Base-by-base conservation (phyloP, 2,888 invertebrate genomes). In the Drosophila mettleri region DNA sequence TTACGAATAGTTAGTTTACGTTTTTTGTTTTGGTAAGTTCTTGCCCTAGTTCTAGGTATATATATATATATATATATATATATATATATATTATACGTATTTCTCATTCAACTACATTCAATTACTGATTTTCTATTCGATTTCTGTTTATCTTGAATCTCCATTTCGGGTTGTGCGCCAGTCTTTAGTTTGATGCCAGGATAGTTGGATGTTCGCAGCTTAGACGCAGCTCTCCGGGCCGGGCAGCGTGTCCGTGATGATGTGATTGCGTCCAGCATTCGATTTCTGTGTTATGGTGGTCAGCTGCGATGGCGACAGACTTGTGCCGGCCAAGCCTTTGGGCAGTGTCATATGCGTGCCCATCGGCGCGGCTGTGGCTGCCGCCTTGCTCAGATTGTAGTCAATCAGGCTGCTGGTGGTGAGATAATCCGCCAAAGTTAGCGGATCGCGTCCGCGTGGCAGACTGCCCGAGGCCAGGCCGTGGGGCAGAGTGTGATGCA, bases 211-310 rank as follows among this genome's bases (percentile, higher is more conserved):
- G 43, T 46, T 43, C 18, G 49, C 43, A 36, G 68, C 75, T 94
- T 95, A 97, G 91, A 97, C 97, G 93, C 97, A 97, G 93, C 97
- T 97, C 92, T 97, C 97, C 41, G 97, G 97, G 68, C 97, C 97
- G 31, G 97, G 97, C 91, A 97, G 94, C 80, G 96, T 95, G 91
- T 97, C 96, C 54, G 97, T 96, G 86, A 97, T 94, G 64, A 97
- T 96, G 89, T 95, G 96, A 92, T 96, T 96, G 93, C 91, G 90
- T 75, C 95, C 94, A 91, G 95, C 93, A 63, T 90, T 90, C 65
- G 91, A 87, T 91, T 92, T 92, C 78, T 91, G 91, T 85, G 91
- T 90, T 64, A 90, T 90, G 71, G 88, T 72, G 62, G 78, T 74
- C 46, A 90, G 68, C 66, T 88, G 85, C 16, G 87, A 87, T 10